These are phyloP conservation scores for Drosophila setosimentum DNA, from an alignment of 2,888 invertebrate genomes.

Conservation along the genomic window DNA sequence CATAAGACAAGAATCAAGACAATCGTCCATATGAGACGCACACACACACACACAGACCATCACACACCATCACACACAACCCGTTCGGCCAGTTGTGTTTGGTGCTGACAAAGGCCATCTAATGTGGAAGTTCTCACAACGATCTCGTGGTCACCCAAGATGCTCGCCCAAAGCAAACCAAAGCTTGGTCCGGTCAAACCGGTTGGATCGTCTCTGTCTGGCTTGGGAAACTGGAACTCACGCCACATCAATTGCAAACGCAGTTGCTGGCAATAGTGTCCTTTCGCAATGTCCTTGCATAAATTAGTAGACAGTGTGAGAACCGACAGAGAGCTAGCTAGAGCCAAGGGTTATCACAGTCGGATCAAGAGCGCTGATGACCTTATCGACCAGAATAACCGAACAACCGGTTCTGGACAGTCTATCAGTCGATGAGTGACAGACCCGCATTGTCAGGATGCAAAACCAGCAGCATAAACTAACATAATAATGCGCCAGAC, in stretches of 20 bases:
- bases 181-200: slow-evolving; percentile 82
- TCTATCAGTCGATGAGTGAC: slow-evolving; percentile 40
- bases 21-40: slow-evolving; percentile 21
- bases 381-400: slow-evolving; percentile 68
- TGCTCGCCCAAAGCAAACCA: slow-evolving; percentile 50
- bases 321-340: slow-evolving; percentile 41
- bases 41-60: not conserved
- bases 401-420: slow-evolving; percentile 84
- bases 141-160: slow-evolving; percentile 74
- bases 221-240: slow-evolving; percentile 63
- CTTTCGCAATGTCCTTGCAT: slow-evolving; percentile 84
- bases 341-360: slow-evolving; percentile 66
- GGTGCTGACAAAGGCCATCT: slow-evolving; percentile 72
- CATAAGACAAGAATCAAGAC: slow-evolving; percentile 14
- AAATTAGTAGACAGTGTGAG: slow-evolving; percentile 77
- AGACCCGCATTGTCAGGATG: slow-evolving; percentile 63
- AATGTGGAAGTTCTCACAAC: slow-evolving; percentile 70
- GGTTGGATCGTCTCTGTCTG: slow-evolving; percentile 60
- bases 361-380: slow-evolving; percentile 54
- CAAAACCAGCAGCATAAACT: slow-evolving; percentile 36
- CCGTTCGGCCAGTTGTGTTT: slow-evolving; percentile 67
- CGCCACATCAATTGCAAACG: slow-evolving; percentile 65
- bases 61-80: slow-evolving; percentile 33
- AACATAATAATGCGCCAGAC: slow-evolving; percentile 31
- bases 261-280: slow-evolving; percentile 66